A percentile compares a stretch with the other conserved stretches of the same genome.
phyloP scores from a whole-genome alignment of 2,888 invertebrate genomes.

The Gastracanthus pulcherrimus region DNA sequence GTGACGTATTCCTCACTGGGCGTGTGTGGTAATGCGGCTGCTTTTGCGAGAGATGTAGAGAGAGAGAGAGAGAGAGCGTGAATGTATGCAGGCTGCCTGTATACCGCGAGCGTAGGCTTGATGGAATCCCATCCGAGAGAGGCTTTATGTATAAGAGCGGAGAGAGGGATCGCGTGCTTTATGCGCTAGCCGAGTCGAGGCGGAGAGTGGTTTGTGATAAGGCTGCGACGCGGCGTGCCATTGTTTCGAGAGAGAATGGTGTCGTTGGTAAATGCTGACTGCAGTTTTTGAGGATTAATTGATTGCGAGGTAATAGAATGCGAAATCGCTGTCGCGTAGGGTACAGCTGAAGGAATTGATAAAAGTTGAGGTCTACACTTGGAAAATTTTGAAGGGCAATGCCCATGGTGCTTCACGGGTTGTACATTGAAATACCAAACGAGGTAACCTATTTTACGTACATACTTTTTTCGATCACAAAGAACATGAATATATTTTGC shows the following conservation, averaged over 20 bases:
- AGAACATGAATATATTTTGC: too few relatives aligned
- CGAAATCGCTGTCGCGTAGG: too few relatives aligned
- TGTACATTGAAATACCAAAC: too few relatives aligned
- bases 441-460: too few relatives aligned
- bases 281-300: background rate
- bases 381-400: too few relatives aligned
- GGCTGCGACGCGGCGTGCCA: background rate
- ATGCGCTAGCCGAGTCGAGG: background rate
- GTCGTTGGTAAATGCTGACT: background rate
- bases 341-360: too few relatives aligned
- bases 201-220: background rate
- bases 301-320: background rate
- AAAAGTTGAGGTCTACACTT: too few relatives aligned
- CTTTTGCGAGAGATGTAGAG: background rate
- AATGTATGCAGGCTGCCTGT: too few relatives aligned
- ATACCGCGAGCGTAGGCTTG: constrained; percentile 34
- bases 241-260: background rate
- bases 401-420: too few relatives aligned
- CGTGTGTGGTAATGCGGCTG: background rate
- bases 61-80: too few relatives aligned
- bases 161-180: constrained; percentile 13
- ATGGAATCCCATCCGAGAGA: constrained; percentile 23
- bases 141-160: background rate
- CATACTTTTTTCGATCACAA: too few relatives aligned
- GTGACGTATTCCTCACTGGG: background rate